Base-by-base conservation (phyloP, 64 coral and sea anemone genomes). In the Pocillopora verrucosa region DNA sequence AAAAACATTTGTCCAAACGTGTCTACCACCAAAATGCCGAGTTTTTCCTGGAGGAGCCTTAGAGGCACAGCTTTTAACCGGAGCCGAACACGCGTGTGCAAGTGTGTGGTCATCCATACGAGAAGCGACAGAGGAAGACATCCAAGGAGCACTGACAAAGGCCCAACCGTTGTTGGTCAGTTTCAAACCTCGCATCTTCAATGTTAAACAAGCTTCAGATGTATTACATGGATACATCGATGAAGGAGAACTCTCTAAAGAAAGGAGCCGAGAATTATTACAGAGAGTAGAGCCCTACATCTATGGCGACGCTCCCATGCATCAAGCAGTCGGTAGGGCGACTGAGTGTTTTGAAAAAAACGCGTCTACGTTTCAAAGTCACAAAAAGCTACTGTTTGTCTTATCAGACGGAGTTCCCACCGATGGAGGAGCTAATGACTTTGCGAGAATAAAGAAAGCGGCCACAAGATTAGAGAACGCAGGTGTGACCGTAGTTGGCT, bases 311-410 rank as follows among this genome's bases (percentile, higher is more conserved):
- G 0, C 90, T 11, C 91, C 91, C 9, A 17, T 92, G 0, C 20
- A 58, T 5, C 1, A 34, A 74, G 17, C 91, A 3, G 34, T 92
- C 0, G 0, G 24, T 0, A 1, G 24, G 22, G 75, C 91, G 14
- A 59, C 24, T 20, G 16, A 80, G 0, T 76, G 87, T 2, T 87
- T 92, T 87, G 15, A 65, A 11, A 5, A 37, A 7, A 0, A 10
- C 58, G 61, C 16, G 1, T 16, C n/a, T 30, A 58, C 16, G 34
- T 86, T 77, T 11, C 11, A 35, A 10, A 62, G 37, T 87, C 37
- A 92, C 38, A 59, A 59, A 1, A 92, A 92, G 76, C 12, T 92
- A 7, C 37, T 92, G 37, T 87, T 87, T 22, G 70, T 92, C 16
- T 15, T 92, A 5, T 92, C 91, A 9, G 91, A 92, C 61, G 91